Base-by-base conservation (phyloP, 2,113 vertebrate species). In the Hirundichthys speculiger region DNA sequence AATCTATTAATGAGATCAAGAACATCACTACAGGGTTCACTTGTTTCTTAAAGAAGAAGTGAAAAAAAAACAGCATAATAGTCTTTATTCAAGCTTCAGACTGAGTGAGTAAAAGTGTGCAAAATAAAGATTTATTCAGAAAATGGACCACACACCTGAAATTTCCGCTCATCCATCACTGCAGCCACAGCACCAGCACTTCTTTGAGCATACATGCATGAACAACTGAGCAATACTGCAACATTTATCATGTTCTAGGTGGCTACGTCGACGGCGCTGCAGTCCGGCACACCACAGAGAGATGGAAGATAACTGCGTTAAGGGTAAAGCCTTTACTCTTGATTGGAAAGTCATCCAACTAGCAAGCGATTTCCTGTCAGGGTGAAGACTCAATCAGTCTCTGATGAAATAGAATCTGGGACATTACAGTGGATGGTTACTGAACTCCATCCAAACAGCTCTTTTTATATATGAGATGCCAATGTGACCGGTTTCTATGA, bases 111-210 rank as follows among this genome's bases (percentile, higher is more conserved):
- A 58, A 19, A 18, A 52, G 34, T 27, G 8, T 27, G 64, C 48
- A 77, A 67, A 82, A 82, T 79, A 72, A 86, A 87, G 77, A 72
- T 71, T 69, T 77, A 55, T 43, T 84, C 73, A 77, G 62, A 25
- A 8, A 77, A 73, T 15, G 55, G 75, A 64, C 69, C 70, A 50
- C 72, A 48, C 34, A 39, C 73, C 77, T 79, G 39, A 86, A 73
- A 86, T 80, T 68, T 84, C 69, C 62, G 48, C 82, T 85, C 87
- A 91, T 91, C 77, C 79, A 87, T 91, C 85, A 88, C 49, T 0
- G 34, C 39, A 30, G 69, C 30, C 34, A 4, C n/a, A 73, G 67
- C 62, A 27, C 55, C 65, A 19, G 56, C 62, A 72, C 73, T 71
- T 69, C 77, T 64, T 73, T 65, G 40, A 45, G 63, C 77, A 79